Evolutionary conservation across 2,113 vertebrate genomes (phyloP).

Genomic region (Chrysemys picta): DNA sequence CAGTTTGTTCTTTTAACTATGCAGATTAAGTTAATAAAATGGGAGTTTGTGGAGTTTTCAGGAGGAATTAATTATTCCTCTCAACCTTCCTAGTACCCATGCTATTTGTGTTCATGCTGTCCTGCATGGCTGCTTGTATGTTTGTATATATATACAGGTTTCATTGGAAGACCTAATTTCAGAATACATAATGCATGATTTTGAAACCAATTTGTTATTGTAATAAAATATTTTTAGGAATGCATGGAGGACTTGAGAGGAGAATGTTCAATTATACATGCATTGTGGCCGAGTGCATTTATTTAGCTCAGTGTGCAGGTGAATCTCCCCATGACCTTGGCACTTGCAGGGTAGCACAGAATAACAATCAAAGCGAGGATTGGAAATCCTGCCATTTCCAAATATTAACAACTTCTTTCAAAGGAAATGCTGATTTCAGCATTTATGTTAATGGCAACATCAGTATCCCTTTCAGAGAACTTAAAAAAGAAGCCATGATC

Average conservation of each 20-base stretch:
- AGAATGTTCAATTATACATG: constrained; percentile 89
- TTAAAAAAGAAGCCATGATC: constrained; percentile 69
- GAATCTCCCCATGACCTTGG: constrained; percentile 86
- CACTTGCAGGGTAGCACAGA: constrained; percentile 79
- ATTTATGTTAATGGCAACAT: constrained; percentile 84
- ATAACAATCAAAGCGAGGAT: constrained; percentile 82
- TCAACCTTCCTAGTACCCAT: constrained; percentile 30
- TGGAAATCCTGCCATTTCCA: constrained; percentile 84
- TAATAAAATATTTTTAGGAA: constrained; percentile 88
- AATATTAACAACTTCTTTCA: constrained; percentile 86
- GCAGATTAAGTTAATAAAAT: constrained; percentile 69
- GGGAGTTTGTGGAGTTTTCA: constrained; percentile 54
- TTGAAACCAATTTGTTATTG: constrained; percentile 89
- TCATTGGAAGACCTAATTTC: constrained; percentile 84
- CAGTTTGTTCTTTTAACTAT: constrained; percentile 67
- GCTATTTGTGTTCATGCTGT: constrained; percentile 21
- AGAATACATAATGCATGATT: constrained; percentile 88
- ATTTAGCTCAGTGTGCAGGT: constrained; percentile 82
- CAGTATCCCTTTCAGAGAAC: constrained; percentile 82
- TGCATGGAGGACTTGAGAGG: constrained; percentile 81
- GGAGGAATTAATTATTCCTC: constrained; percentile 62
- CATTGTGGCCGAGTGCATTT: constrained; percentile 82
- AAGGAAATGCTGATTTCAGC: constrained; percentile 87
- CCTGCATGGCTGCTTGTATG: constrained; percentile 56
- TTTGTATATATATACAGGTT: constrained; percentile 76